Evolutionary conservation across 2,888 invertebrate genomes (phyloP), one percentile per base, ranked within the genome.

Genomic region (Orthosia incerta): DNA sequence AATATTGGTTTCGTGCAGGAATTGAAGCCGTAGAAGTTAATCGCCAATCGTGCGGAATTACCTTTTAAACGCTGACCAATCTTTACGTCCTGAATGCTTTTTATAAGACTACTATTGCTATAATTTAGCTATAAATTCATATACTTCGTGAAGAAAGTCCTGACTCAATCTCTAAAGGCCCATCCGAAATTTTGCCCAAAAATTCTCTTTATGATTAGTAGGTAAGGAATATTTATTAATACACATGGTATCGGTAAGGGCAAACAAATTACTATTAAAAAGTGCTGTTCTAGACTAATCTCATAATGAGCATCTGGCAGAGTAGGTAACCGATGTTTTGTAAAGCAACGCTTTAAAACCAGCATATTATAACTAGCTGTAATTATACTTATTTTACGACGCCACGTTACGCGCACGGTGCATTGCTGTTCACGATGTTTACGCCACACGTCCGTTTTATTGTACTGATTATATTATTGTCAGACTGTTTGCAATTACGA

Each of bases 401-500:
- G 48, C n/a, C 39, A n/a, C 45, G 51, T 59, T 12, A 11, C 26
- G 48, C 64, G 66, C 74, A 12, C 67, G 50, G 39, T 86, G 86
- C 80, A 84, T 70, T 67, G 56, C 71, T 51, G 65, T 57, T 23
- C 55, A 23, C 62, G 12, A 26, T 83, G 82, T 86, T 83, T 85
- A 83, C 61, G 50, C 62, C 39, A 79, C 39, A 70, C 66, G 81
- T 82, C 74, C 11, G 60, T 79, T 82, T 83, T 84, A 86, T 87
- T 82, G 74, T 82, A 79, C 74, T 79, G 83, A 85, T 88, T 86
- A 80, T 85, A 84, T 86, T 83, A 87, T 87, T 86, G 87, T 78
- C 83, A 76, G 87, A 83, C 55, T 87, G 88, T 88, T 86, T 83
- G 79, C 63, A 80, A 87, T 85, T 84, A 83, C 79, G 76, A 83